Evolutionary conservation across 2,888 invertebrate species (phyloP), one percentile per base, ranked within the genome.

Genomic region (Dolomedes plantarius): DNA sequence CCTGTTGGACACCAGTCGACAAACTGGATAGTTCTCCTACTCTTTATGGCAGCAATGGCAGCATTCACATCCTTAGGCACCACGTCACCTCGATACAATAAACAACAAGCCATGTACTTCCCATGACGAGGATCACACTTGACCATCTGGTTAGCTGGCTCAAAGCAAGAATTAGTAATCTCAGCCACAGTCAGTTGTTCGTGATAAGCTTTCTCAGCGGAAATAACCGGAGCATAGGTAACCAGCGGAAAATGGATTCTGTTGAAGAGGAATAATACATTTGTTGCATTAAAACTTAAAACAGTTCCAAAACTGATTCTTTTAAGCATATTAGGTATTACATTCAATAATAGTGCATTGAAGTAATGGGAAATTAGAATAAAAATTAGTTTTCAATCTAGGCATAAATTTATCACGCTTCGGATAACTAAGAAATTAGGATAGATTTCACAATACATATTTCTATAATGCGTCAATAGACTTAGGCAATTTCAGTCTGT

Each of bases 1-100:
- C 97, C 97, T 5, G 97, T 97, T 0, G 97, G 97, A 91, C 97
- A 96, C 96, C 97, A 97, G 90, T 97, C 96, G 13, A 97, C 97
- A 90, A 98, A 98, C 88, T 95, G 94, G 77, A 98, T 95, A 93
- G 91, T 90, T 62, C 91, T 90, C 89, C 92, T 92, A 73, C 92
- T 92, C 90, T 93, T 93, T 89, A 93, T 92, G 62, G 90, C 90
- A 16, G 90, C 90, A 76, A 92, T 91, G 29, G 91, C 91, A 7
- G 90, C 90, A 88, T 92, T 92, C 6, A 92, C 92, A 87, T 92
- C 92, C 89, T 92, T 92, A 16, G 93, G 92, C 0, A 93, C 92
- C 41, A 93, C 93, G 89, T 93, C 93, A 13, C 93, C 93, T 32
- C 93, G 90, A 90, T 92, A 93, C 13, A 90, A 85, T 39, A 90